phyloP scores from a whole-genome alignment of 2,797 vertebrate genomes.

The Spinibarbus caldwelli region DNA sequence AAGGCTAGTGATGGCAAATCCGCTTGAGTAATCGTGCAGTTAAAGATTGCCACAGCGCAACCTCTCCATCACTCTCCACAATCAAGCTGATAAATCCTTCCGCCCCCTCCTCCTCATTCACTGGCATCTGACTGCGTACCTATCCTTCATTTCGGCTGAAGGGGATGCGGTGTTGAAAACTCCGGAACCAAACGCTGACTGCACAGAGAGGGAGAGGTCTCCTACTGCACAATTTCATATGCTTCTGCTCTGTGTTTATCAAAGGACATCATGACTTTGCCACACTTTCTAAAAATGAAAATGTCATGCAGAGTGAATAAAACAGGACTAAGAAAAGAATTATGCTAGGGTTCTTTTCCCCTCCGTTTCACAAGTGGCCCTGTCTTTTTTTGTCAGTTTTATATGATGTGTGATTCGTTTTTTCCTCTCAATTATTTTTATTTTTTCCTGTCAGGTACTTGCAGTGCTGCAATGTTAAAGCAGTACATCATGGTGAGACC shows the following conservation, averaged over 20 bases:
- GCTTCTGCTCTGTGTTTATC: slow-evolving; percentile 39
- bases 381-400: not conserved
- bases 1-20: slow-evolving; percentile 56
- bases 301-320: not conserved
- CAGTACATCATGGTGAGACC: not conserved
- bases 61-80: slow-evolving; percentile 53
- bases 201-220: not conserved
- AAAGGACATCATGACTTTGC: slow-evolving; percentile 39
- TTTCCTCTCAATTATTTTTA: slow-evolving; percentile 1
- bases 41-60: slow-evolving; percentile 54
- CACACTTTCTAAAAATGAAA: slow-evolving; percentile 8
- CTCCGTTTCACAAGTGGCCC: slow-evolving; percentile 25
- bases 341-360: not conserved
- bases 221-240: slow-evolving; percentile 8
- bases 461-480: not conserved
- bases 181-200: not conserved
- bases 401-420: slow-evolving; percentile 20
- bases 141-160: slow-evolving; percentile 31
- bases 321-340: slow-evolving; percentile 5
- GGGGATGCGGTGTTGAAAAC: not conserved
- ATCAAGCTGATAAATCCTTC: slow-evolving; percentile 56
- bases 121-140: slow-evolving; percentile 24
- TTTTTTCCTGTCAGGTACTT: not conserved
- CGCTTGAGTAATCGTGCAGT: slow-evolving; percentile 58
- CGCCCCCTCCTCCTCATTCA: not conserved